These are phyloP conservation scores for Bombus vancouverensis DNA, from an alignment of 1,140 invertebrate species.

Conservation along the genomic window DNA sequence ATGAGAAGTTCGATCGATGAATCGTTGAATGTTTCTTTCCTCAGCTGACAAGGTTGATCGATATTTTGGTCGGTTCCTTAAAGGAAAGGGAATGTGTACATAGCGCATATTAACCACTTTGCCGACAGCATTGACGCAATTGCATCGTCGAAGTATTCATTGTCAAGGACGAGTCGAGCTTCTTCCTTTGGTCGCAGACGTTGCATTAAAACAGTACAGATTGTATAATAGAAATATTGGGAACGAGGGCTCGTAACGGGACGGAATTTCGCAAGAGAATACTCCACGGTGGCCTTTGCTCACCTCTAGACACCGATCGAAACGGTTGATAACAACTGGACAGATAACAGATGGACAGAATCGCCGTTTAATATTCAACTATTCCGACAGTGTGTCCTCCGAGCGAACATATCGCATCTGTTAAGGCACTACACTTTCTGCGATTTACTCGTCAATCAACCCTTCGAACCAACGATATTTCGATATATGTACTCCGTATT, in stretches of 20 bases:
- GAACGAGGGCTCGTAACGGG: not conserved
- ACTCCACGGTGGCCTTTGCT: not conserved
- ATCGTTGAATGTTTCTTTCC: not conserved
- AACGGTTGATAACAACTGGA: not conserved
- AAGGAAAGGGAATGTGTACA: conserved; percentile 12
- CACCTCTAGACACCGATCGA: not conserved
- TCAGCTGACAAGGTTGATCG: not conserved
- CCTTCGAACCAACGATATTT: not conserved
- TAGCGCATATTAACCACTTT: conserved; percentile 38
- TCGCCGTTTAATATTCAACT: not conserved
- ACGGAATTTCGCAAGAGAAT: not conserved
- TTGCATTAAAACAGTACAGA: conserved; percentile 10
- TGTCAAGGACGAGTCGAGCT: conserved; percentile 33
- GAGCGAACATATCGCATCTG: not conserved
- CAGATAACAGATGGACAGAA: not conserved
- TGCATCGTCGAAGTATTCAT: conserved; percentile 24
- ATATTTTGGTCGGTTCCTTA: conserved; percentile 13
- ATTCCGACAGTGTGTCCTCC: not conserved
- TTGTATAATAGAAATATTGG: conserved; percentile 14
- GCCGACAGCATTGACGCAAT: conserved; percentile 38
- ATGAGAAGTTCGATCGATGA: not conserved
- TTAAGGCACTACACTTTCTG: not conserved
- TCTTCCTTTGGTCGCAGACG: conserved; percentile 3
- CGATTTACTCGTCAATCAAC: not conserved
- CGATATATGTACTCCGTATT: too few relatives aligned